Conservation (phyloP, 2,797 vertebrate genomes). For the Coilia nasus region DNA sequence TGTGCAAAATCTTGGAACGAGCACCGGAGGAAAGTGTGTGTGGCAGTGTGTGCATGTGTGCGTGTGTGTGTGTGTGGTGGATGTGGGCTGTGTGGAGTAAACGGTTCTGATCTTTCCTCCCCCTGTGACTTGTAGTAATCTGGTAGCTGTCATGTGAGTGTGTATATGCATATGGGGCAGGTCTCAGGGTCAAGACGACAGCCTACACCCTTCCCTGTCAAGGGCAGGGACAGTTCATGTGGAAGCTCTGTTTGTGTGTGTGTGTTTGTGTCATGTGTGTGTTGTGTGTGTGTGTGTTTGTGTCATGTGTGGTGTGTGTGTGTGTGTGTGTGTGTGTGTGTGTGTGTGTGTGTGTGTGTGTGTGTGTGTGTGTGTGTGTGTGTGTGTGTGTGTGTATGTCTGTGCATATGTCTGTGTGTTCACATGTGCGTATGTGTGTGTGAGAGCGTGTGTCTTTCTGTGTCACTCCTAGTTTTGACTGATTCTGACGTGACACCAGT, state of each 20-base stretch:
- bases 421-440: constrained; percentile 16
- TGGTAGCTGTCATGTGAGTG: constrained; percentile 26
- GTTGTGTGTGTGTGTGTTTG: constrained; percentile 19
- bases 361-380: background rate
- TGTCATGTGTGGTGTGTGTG: constrained; percentile 28
- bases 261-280: constrained; percentile 12
- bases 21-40: background rate
- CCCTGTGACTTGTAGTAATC: constrained; percentile 22
- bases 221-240: constrained; percentile 15
- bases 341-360: background rate
- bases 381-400: background rate
- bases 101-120: background rate
- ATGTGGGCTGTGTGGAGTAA: background rate
- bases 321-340: constrained; percentile 21
- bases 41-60: background rate
- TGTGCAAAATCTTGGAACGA: background rate
- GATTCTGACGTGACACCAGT: constrained; percentile 43
- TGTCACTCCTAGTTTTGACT: constrained; percentile 28
- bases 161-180: constrained; percentile 14
- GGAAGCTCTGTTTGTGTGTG: background rate
- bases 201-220: background rate
- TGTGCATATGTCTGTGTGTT: background rate
- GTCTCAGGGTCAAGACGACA: constrained; percentile 15
- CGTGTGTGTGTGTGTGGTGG: background rate
- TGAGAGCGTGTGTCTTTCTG: constrained; percentile 18